Evolutionary conservation across 2,888 invertebrate genomes (phyloP), one percentile per base, ranked within the genome.

Genomic region (Tetheella fluctuosa): DNA sequence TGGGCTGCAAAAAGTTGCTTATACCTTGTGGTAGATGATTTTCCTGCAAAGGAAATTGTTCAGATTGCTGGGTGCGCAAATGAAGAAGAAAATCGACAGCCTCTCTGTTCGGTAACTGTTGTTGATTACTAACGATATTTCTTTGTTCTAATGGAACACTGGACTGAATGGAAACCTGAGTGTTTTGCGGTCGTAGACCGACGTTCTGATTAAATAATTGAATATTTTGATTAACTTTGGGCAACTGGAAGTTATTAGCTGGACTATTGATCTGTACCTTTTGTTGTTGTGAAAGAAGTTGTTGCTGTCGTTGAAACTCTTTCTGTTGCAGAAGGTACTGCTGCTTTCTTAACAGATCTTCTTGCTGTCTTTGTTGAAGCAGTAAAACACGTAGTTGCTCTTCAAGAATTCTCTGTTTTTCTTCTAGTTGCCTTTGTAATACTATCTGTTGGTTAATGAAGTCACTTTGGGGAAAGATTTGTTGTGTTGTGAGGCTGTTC

Each of bases 341-440:
- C 73, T 96, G 95, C 70, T 95, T 95, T 28, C 95, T 88, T 28
- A 96, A 84, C 57, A 96, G 90, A 67, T 95, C 94, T 59, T 96
- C 95, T 77, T 96, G 96, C 73, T 96, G 95, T 59, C 94, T 91
- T 70, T 96, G 96, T 74, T 95, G 96, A 59, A 94, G 83, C 75
- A 96, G 95, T 42, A 96, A 83, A 61, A 95, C 88, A 13, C 93
- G 94, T 57, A 96, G 93, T 80, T 97, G 96, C 67, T 96, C 95
- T 79, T 96, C 96, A 17, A 96, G 82, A 39, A 95, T 86, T 63
- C 94, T 93, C 77, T 96, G 96, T 62, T 96, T 95, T 76, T 95
- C 95, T 79, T 95, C 95, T 25, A 95, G 78, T 70, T 94, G 93
- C 67, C 86, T 91, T 65, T 93, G 91, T 54, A 93, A 77, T 20